A percentile compares a stretch with the other conserved stretches of the same genome.
Conservation (phyloP, 2,797 vertebrate genomes). For the Neopelma chrysocephalum region DNA sequence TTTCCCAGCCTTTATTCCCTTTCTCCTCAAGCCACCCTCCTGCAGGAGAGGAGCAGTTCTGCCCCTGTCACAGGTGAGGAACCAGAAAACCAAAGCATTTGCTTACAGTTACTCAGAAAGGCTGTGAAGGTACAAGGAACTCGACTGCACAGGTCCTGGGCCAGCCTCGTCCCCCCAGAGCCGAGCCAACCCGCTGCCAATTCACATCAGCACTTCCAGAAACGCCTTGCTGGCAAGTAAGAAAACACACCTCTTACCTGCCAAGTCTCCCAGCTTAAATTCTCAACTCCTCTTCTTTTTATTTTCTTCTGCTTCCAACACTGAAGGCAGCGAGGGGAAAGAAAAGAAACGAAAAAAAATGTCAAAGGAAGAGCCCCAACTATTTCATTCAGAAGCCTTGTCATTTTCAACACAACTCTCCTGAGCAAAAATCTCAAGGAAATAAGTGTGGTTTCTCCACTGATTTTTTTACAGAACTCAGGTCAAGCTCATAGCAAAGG, state of each 20-base stretch:
- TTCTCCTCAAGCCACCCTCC: neutral
- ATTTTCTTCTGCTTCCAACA: slow-evolving; percentile 52
- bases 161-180: neutral
- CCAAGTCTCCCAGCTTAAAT: slow-evolving; percentile 38
- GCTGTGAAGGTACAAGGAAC: neutral
- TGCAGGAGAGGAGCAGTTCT: fast-evolving
- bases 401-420: neutral
- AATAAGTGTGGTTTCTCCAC: neutral
- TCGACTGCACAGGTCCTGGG: neutral
- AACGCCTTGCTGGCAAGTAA: neutral
- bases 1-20: neutral
- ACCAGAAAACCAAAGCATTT: neutral
- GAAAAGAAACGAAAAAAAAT: neutral
- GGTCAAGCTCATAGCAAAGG: neutral
- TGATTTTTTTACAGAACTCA: neutral
- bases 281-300: slow-evolving; percentile 40
- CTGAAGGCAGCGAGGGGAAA: slow-evolving; percentile 6
- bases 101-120: fast-evolving
- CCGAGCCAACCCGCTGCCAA: neutral
- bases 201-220: neutral
- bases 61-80: neutral
- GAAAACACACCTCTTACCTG: slow-evolving; percentile 68
- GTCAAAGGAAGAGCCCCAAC: neutral
- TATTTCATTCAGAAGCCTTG: neutral
- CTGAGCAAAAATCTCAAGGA: neutral